Evolutionary conservation across 2,797 vertebrate genomes (phyloP).

Genomic region (Eulemur coronatus): DNA sequence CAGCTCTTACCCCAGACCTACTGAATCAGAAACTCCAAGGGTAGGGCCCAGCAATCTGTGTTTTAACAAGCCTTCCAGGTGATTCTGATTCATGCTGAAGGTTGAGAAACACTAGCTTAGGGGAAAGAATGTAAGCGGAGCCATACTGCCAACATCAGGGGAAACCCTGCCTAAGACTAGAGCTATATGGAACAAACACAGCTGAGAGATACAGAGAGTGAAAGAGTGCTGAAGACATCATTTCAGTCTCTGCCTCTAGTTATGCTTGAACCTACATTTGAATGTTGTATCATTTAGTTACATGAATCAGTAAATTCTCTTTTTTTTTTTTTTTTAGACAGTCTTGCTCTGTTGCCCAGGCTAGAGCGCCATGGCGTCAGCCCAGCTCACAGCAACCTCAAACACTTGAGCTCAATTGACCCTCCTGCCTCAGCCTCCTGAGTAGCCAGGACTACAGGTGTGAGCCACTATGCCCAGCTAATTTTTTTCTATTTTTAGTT

Average conservation of each 20-base stretch:
- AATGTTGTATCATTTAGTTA: not conserved
- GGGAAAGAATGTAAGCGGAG: not conserved
- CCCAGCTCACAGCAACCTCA: not conserved
- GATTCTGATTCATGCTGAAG: conserved; percentile 42
- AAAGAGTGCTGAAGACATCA: not conserved
- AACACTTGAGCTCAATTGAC: not conserved
- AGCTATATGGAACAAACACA: not conserved
- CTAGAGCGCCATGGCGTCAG: not conserved
- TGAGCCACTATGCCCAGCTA: not conserved
- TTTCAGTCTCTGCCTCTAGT: not conserved
- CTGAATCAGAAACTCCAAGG: conserved; percentile 41
- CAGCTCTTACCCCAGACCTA: not conserved
- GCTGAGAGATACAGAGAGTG: not conserved
- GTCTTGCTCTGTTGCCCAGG: not conserved
- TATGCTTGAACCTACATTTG: not conserved
- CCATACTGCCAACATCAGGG: not conserved
- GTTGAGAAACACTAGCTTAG: not conserved
- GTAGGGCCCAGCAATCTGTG: not conserved
- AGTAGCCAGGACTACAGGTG: not conserved
- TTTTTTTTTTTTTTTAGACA: not conserved
- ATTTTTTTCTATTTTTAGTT: too few relatives aligned
- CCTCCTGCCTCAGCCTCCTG: not conserved
- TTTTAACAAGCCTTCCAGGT: conserved; percentile 18
- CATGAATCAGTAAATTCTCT: not conserved
- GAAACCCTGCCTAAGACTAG: not conserved